Conservation (phyloP, 2,888 invertebrate genomes). For the Endomychus coccineus region DNA sequence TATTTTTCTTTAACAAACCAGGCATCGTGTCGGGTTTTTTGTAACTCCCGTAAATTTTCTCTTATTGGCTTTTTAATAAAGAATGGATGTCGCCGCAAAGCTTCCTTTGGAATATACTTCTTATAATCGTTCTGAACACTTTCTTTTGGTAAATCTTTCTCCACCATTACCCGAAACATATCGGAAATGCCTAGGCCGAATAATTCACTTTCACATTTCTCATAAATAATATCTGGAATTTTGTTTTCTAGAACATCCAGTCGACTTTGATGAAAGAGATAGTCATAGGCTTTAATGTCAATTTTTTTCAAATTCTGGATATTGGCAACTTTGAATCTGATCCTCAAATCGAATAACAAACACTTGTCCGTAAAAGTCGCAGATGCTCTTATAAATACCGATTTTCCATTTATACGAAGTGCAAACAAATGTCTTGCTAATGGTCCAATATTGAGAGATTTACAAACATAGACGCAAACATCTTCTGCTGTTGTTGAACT, state of each 20-base stretch:
- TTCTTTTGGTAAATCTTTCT: slow-evolving; percentile 59
- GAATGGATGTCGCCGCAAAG: slow-evolving; percentile 64
- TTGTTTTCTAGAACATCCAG: slow-evolving; percentile 73
- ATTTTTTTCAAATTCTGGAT: slow-evolving; percentile 55
- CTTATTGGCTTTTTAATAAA: slow-evolving; percentile 72
- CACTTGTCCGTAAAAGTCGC: slow-evolving; percentile 47
- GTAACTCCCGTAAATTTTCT: slow-evolving; percentile 53
- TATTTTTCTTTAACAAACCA: slow-evolving; percentile 71
- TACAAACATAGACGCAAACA: slow-evolving; percentile 63
- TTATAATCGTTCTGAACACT: slow-evolving; percentile 71
- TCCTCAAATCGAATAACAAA: slow-evolving; percentile 63
- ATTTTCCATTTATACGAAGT: slow-evolving; percentile 56
- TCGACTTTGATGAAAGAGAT: slow-evolving; percentile 78
- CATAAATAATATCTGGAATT: slow-evolving; percentile 72
- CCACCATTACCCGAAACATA: slow-evolving; percentile 78
- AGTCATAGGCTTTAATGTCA: slow-evolving; percentile 72
- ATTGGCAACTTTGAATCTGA: slow-evolving; percentile 69
- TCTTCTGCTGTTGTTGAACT: slow-evolving; percentile 56
- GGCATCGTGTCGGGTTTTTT: slow-evolving; percentile 54
- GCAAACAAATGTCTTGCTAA: slow-evolving; percentile 72
- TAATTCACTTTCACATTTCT: slow-evolving; percentile 67
- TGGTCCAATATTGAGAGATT: slow-evolving; percentile 65
- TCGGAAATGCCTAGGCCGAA: slow-evolving; percentile 81
- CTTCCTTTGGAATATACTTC: slow-evolving; percentile 74
- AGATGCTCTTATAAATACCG: slow-evolving; percentile 64